Evolutionary conservation across 2,113 vertebrate species (phyloP), one percentile per base, ranked within the genome.

Genomic region (Urocitellus parryii): DNA sequence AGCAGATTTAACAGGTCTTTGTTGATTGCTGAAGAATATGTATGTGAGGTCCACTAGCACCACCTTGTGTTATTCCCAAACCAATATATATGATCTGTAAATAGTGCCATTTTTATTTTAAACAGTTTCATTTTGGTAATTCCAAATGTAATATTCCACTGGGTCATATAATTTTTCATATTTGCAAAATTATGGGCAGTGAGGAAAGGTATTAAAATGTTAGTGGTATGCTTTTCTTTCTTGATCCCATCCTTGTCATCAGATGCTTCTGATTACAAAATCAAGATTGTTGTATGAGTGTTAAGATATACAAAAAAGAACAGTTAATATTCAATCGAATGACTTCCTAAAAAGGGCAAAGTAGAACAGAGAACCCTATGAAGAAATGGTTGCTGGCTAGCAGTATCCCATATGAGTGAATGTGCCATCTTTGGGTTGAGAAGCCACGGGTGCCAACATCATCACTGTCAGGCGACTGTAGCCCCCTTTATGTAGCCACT

Each of bases 31-130:
- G 37, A 85, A 61, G 7, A 56, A 79, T 37, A 37, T 48, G 11
- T 34, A 56, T 32, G 53, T 65, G 61, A 84, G 56, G 45, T 84
- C 39, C 27, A 53, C 39, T 83, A 68, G 88, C 53, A 84, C 42
- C 14, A 61, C 20, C 70, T 58, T 56, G 37, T 83, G 70, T 48
- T 83, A 82, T 88, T 95, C 88, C 61, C 53, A 94, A 83, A 37
- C 32, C 77, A 94, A 48, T 25, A 63, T 20, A 78, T 4, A 83
- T 12, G 22, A 89, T 70, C 24, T 56, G 42, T 56, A 58, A 81
- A 65, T 8, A 65, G 14, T 45, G 3, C 12, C 78, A 56, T 58
- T 91, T 73, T 70, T 32, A 81, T 83, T 72, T 39, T 58, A 82
- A 56, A 9, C 32, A 93, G 25, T n/a, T 92, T 10, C 18, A 67